Conservation (phyloP, 2,797 vertebrate genomes). For the Varecia variegata region DNA sequence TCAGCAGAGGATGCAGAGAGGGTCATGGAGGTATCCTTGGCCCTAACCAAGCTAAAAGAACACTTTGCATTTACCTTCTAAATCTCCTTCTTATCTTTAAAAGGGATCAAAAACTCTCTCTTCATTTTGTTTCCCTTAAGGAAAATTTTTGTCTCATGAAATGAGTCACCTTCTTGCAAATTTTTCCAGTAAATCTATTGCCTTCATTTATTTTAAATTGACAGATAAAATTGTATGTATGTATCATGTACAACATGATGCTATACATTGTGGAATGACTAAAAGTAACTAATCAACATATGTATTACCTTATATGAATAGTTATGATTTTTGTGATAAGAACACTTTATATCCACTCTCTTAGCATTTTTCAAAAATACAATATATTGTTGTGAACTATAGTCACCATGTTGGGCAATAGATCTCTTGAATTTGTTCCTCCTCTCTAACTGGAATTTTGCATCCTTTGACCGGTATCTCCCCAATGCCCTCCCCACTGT, state of each 20-base stretch:
- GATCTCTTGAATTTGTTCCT: not conserved
- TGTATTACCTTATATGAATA: not conserved
- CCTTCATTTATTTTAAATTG: not conserved
- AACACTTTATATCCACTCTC: not conserved
- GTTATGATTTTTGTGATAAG: not conserved
- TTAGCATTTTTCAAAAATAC: not conserved
- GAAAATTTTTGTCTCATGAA: not conserved
- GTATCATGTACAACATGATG: not conserved
- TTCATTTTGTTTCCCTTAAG: not conserved
- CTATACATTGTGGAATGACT: too few relatives aligned
- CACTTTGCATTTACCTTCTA: not conserved
- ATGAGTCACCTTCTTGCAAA: not conserved
- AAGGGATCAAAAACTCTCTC: not conserved
- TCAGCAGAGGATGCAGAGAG: not conserved
- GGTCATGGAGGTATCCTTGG: not conserved
- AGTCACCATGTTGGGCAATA: not conserved
- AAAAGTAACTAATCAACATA: not conserved
- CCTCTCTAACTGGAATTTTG: not conserved
- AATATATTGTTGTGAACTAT: not conserved
- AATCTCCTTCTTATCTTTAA: not conserved
- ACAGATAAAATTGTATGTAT: not conserved
- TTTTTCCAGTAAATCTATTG: not conserved
- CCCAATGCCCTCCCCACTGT: not conserved
- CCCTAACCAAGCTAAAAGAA: not conserved
- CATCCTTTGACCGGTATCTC: too few relatives aligned